phyloP scores from a whole-genome alignment of 2,797 vertebrate genomes.

The Myotis planiceps region DNA sequence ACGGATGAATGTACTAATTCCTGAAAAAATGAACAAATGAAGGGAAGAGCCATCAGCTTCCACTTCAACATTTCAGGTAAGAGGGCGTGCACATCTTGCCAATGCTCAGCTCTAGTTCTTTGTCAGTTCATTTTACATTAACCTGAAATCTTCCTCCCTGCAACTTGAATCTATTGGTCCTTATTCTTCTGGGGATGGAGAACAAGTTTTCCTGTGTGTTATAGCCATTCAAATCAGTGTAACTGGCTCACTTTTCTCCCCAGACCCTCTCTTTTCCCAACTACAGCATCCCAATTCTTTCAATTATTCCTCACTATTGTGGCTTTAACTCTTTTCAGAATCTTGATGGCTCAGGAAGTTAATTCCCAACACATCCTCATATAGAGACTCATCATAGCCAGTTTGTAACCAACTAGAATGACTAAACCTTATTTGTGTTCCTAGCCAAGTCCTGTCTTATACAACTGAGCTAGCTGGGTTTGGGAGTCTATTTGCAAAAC shows the following conservation, averaged over 20 bases:
- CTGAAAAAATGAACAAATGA: not conserved
- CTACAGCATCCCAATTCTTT: not conserved
- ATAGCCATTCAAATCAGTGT: not conserved
- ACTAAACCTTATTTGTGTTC: not conserved
- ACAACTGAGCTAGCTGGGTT: not conserved
- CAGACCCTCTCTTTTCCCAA: not conserved
- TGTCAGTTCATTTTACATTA: not conserved
- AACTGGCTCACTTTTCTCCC: not conserved
- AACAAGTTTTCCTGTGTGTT: not conserved
- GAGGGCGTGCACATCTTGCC: not conserved
- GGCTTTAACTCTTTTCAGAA: not conserved
- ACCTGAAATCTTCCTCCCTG: not conserved
- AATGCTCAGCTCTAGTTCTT: not conserved
- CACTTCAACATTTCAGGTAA: not conserved
- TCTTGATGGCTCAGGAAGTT: not conserved
- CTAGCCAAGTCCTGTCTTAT: not conserved
- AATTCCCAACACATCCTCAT: not conserved
- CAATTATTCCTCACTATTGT: not conserved
- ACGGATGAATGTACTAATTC: not conserved
- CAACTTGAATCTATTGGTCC: not conserved
- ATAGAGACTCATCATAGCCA: not conserved
- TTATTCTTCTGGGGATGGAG: not conserved
- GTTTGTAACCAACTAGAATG: not conserved
- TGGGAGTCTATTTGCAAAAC: not conserved
- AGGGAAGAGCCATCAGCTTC: not conserved